Evolutionary conservation across 2,888 invertebrate species (phyloP).

Genomic region (Boloria euphrosyne): DNA sequence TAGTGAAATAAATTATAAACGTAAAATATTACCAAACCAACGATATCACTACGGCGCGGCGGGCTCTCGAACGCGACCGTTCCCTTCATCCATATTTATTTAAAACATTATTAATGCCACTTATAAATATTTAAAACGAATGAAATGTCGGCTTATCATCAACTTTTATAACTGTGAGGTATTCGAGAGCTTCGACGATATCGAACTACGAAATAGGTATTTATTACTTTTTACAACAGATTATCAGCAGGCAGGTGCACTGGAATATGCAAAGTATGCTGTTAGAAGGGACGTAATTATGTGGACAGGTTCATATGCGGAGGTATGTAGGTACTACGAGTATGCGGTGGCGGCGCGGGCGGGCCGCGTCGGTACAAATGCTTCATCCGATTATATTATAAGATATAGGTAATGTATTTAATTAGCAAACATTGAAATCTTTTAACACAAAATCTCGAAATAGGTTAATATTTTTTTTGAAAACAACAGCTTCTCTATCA

Average conservation of each 20-base stretch:
- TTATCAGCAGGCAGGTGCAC: conserved; percentile 23
- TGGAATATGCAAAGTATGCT: conserved; percentile 21
- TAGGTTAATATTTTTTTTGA: too few relatives aligned
- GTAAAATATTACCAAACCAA: background rate
- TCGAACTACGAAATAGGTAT: conserved; percentile 1
- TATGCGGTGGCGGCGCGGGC: too few relatives aligned
- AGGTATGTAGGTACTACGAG: background rate
- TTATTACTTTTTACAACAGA: conserved; percentile 10
- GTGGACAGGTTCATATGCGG: conserved; percentile 9
- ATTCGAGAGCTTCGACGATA: conserved; percentile 3
- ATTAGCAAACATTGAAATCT: too few relatives aligned
- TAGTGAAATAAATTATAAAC: too few relatives aligned
- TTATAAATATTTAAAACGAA: background rate
- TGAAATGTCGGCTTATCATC: background rate
- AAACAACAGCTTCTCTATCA: too few relatives aligned
- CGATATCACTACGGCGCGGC: background rate
- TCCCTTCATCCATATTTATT: conserved; percentile 12
- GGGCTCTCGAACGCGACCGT: background rate
- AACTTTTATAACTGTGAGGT: background rate
- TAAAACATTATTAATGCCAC: conserved; percentile 1
- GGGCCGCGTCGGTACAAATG: too few relatives aligned
- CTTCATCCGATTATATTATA: too few relatives aligned
- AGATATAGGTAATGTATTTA: too few relatives aligned
- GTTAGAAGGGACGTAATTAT: conserved; percentile 17
- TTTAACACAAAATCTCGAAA: too few relatives aligned